Conservation (phyloP, 2,113 vertebrate species). For the Aegotheles bennettii region DNA sequence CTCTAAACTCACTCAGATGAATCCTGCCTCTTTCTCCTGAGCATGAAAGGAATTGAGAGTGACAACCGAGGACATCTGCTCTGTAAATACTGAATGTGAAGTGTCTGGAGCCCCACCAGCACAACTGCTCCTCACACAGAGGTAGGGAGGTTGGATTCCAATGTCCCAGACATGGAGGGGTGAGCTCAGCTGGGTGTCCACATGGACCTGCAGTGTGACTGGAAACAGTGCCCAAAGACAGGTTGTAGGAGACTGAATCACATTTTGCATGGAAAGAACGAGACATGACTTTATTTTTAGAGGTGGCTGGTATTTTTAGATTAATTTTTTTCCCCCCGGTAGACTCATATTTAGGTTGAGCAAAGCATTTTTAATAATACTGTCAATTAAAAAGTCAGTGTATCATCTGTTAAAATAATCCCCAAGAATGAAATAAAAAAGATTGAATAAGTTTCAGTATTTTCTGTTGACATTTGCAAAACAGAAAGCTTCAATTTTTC, state of each 20-base stretch:
- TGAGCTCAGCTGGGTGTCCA: background rate
- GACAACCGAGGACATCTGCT: background rate
- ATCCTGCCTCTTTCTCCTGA: background rate
- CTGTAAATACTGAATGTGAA: background rate
- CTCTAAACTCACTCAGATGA: background rate
- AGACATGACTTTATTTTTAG: background rate
- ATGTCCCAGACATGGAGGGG: accelerated
- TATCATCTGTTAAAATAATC: background rate
- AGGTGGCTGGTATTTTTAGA: background rate
- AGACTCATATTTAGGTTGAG: background rate
- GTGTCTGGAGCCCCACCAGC: background rate
- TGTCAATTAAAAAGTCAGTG: background rate
- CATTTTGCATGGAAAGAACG: background rate
- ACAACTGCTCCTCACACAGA: background rate
- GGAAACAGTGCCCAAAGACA: background rate
- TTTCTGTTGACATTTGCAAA: background rate
- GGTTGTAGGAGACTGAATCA: background rate
- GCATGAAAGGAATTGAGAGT: background rate
- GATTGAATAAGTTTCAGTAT: background rate
- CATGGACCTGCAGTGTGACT: background rate
- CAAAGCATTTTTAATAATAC: background rate
- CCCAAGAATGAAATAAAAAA: background rate
- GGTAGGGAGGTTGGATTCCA: background rate
- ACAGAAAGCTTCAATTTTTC: background rate
- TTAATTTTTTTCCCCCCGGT: background rate